These are phyloP conservation scores for Trypoxylon attenuatum DNA, from an alignment of 2,888 invertebrate species.

Conservation along the genomic window DNA sequence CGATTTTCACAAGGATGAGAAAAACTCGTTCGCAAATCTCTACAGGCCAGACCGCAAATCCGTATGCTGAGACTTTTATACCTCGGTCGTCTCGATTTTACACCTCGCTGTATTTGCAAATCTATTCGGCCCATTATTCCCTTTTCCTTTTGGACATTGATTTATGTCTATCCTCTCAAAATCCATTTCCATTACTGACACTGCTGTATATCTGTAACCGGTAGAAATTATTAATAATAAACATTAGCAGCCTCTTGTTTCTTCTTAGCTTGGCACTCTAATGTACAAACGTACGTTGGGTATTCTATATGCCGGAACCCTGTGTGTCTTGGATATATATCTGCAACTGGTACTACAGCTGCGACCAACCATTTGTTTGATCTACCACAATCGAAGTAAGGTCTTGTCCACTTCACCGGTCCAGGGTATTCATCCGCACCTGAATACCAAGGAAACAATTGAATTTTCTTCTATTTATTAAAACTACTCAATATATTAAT, in stretches of 20 bases:
- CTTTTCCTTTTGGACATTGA: slow-evolving; percentile 93
- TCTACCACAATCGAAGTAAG: slow-evolving; percentile 97
- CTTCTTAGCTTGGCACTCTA: too few species aligned
- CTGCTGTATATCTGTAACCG: slow-evolving; percentile 87
- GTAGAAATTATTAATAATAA: not conserved
- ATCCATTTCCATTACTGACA: slow-evolving; percentile 95
- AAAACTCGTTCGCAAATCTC: not conserved
- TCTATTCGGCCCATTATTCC: slow-evolving; percentile 91
- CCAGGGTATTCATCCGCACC: slow-evolving; percentile 92
- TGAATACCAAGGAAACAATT: slow-evolving; percentile 49
- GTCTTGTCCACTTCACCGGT: slow-evolving; percentile 94
- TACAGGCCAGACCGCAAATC: too few species aligned
- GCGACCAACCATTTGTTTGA: slow-evolving; percentile 97
- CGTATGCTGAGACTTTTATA: slow-evolving; percentile 64
- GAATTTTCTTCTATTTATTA: too few species aligned
- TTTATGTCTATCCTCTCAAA: slow-evolving; percentile 98
- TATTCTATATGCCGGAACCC: slow-evolving; percentile 95
- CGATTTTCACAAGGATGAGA: not conserved
- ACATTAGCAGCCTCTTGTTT: too few species aligned
- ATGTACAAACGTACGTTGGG: slow-evolving; percentile 91
- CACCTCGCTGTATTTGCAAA: slow-evolving; percentile 94
- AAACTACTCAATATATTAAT: too few species aligned
- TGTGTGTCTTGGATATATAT: slow-evolving; percentile 95
- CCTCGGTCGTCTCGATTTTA: slow-evolving; percentile 92
- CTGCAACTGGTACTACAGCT: slow-evolving; percentile 95